phyloP scores from a whole-genome alignment of 2,797 vertebrate genomes.

The Bryconaethiops microstoma region DNA sequence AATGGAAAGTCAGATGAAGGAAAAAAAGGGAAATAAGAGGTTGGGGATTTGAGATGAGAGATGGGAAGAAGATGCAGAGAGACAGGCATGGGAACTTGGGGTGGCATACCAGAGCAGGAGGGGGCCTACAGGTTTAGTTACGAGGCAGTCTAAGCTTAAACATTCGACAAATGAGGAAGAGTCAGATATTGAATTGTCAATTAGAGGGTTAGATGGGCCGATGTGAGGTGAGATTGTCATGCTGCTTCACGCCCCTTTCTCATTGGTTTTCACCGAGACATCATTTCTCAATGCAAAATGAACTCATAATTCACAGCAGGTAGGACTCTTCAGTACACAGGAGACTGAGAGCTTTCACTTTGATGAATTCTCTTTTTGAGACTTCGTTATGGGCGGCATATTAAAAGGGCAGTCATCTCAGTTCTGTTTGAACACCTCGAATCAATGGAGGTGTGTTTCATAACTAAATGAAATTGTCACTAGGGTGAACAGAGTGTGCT shows the following conservation, averaged over 20 bases:
- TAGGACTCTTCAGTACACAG: background rate
- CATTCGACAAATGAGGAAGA: background rate
- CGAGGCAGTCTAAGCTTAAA: background rate
- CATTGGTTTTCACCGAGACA: background rate
- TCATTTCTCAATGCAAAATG: slow-evolving; percentile 2
- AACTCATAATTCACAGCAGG: slow-evolving; percentile 18
- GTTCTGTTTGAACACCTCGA: background rate
- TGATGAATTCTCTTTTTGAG: slow-evolving; percentile 20
- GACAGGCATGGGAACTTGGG: background rate
- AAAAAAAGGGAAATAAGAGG: background rate
- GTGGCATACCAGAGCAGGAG: background rate
- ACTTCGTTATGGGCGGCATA: slow-evolving; percentile 10
- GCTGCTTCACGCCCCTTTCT: background rate
- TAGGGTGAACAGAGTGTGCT: background rate
- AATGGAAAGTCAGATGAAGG: background rate
- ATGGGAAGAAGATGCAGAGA: background rate
- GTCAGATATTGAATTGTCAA: background rate
- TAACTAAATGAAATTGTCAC: slow-evolving; percentile 14
- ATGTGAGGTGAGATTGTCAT: background rate
- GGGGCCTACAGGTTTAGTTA: background rate
- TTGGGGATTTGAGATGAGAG: slow-evolving; percentile 14
- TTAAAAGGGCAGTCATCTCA: slow-evolving; percentile 7
- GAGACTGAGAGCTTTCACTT: background rate
- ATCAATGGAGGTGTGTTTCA: slow-evolving; percentile 15
- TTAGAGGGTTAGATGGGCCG: background rate